phyloP scores from a whole-genome alignment of 2,113 vertebrate genomes.

The Apteryx owenii region DNA sequence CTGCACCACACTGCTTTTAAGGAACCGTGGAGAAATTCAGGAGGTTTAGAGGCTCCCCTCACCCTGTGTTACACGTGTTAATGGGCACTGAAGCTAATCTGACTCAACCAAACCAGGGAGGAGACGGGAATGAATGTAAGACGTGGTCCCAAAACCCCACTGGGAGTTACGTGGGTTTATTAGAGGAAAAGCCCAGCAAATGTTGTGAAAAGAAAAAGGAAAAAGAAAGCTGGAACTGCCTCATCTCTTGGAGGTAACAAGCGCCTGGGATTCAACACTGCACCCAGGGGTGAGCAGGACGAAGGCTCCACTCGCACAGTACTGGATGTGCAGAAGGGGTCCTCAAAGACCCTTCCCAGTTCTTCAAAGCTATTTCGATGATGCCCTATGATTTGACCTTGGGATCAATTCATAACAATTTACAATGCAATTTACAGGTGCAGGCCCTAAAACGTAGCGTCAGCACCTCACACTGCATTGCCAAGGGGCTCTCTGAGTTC shows the following conservation, averaged over 20 bases:
- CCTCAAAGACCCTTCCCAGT: neutral
- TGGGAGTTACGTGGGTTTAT: neutral
- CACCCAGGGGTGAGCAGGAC: neutral
- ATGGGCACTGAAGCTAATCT: neutral
- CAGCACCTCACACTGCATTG: neutral
- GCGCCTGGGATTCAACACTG: neutral
- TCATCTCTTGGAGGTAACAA: neutral
- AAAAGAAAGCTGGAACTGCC: neutral
- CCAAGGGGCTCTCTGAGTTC: neutral
- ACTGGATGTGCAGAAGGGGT: neutral
- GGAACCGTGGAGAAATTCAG: neutral
- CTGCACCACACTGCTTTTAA: neutral
- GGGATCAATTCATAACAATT: neutral
- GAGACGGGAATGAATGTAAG: neutral
- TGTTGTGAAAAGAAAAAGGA: neutral
- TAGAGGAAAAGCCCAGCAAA: neutral
- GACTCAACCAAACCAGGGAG: neutral
- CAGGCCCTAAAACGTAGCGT: neutral
- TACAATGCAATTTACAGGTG: neutral
- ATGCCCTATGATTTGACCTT: neutral
- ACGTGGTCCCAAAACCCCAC: neutral
- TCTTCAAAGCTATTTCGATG: neutral
- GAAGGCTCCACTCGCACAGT: neutral
- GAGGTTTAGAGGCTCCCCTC: neutral
- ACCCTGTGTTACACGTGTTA: neutral